A percentile compares a stretch with the other conserved stretches of the same genome.
Conservation (phyloP, 2,797 vertebrate genomes). For the Siniperca obscura region DNA sequence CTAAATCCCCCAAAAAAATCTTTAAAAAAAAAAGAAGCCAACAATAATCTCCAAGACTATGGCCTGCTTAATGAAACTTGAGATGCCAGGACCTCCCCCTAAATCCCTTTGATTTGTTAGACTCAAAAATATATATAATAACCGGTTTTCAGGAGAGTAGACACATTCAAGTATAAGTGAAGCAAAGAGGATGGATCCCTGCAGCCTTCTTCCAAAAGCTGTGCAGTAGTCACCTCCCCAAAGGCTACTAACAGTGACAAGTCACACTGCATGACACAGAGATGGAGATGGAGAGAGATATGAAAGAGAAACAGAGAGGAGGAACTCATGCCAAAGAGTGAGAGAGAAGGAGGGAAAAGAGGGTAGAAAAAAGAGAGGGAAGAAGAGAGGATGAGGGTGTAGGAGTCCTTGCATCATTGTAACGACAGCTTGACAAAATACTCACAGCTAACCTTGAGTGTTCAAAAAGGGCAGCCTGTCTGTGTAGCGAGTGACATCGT, state of each 20-base stretch:
- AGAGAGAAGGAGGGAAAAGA: neutral
- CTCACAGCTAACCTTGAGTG: conserved; percentile 42
- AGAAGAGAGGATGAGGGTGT: neutral
- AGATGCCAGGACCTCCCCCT: neutral
- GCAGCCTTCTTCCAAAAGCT: conserved; percentile 31
- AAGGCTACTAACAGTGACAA: conserved; percentile 38
- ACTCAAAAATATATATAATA: neutral
- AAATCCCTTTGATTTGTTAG: neutral
- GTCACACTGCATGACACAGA: conserved; percentile 30
- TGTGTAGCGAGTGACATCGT: conserved; percentile 26
- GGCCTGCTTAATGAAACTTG: neutral
- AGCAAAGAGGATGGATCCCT: conserved; percentile 37
- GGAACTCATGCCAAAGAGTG: neutral
- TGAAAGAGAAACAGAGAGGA: conserved; percentile 3
- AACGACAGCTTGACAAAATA: conserved; percentile 33
- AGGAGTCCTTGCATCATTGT: conserved; percentile 8
- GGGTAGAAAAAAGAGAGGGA: neutral
- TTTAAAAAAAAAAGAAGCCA: too few species aligned
- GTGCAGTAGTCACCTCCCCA: conserved; percentile 46
- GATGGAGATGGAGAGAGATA: neutral
- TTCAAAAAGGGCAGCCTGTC: conserved; percentile 36
- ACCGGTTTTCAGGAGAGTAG: neutral
- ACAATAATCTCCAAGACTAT: neutral
- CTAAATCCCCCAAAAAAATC: too few species aligned
- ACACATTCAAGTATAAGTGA: conserved; percentile 32